These are phyloP conservation scores for Aspidiotus rigidus DNA, from an alignment of 2,888 invertebrate genomes.

Conservation along the genomic window DNA sequence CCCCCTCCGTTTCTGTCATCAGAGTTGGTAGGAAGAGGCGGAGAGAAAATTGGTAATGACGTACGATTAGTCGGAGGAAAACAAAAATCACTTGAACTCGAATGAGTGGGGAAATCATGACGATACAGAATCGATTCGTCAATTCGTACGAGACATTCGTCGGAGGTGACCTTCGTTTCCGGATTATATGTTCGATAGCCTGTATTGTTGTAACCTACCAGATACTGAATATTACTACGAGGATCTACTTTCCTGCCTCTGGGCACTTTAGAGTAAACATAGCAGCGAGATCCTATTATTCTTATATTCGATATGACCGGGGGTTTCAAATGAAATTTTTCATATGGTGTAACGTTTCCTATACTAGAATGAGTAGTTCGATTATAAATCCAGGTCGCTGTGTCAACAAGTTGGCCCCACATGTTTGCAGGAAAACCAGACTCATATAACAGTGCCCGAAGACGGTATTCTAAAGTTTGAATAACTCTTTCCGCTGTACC, in stretches of 20 bases:
- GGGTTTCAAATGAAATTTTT: not conserved
- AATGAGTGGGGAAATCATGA: not conserved
- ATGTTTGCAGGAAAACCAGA: no score
- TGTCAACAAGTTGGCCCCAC: no score
- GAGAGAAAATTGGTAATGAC: no score
- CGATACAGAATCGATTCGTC: not conserved
- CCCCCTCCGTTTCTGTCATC: not conserved
- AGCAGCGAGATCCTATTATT: not conserved
- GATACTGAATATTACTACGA: not conserved
- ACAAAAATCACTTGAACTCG: not conserved
- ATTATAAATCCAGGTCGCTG: no score
- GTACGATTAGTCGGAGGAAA: not conserved
- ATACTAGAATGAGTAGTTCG: no score
- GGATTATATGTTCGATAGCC: not conserved
- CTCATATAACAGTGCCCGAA: no score
- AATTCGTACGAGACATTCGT: not conserved
- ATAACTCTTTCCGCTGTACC: no score
- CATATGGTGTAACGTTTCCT: no score
- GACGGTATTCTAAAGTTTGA: no score
- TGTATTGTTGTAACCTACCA: not conserved
- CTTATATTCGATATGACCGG: not conserved
- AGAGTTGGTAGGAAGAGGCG: no score
- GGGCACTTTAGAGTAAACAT: not conserved
- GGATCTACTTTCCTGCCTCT: not conserved
- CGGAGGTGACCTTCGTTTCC: not conserved